A percentile compares a stretch with the other conserved stretches of the same genome.
Evolutionary conservation across 1,140 invertebrate genomes (phyloP).

Genomic region (Apis laboriosa): DNA sequence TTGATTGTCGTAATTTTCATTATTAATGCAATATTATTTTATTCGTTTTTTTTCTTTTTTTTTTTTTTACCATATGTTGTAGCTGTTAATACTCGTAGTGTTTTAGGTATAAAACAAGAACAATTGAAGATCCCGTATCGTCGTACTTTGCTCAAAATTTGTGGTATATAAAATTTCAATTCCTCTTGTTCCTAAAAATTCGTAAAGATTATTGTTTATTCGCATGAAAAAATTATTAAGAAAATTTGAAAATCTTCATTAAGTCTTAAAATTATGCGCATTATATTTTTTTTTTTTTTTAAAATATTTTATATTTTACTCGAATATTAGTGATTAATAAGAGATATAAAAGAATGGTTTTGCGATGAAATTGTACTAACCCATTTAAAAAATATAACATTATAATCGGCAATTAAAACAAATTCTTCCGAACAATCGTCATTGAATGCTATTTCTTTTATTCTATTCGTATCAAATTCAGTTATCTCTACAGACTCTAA

Average conservation of each 20-base stretch:
- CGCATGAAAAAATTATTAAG: too few relatives aligned
- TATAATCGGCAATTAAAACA: constrained; percentile 72
- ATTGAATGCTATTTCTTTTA: constrained; percentile 74
- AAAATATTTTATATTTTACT: too few relatives aligned
- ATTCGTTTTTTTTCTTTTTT: too few relatives aligned
- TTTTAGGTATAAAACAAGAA: constrained; percentile 58
- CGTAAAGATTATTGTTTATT: background rate
- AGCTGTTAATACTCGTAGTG: constrained; percentile 58
- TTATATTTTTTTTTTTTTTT: too few relatives aligned
- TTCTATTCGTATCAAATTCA: constrained; percentile 28
- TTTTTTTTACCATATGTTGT: constrained; percentile 55
- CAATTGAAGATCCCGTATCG: constrained; percentile 57
- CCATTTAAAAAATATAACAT: constrained; percentile 75
- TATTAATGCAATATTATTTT: background rate
- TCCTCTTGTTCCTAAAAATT: background rate
- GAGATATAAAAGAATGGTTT: too few relatives aligned
- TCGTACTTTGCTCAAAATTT: constrained; percentile 38
- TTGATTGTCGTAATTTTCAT: background rate
- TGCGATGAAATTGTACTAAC: constrained; percentile 57
- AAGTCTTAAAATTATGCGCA: too few relatives aligned
- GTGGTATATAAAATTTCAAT: constrained; percentile 41
- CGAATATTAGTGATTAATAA: too few relatives aligned
- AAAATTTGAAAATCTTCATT: background rate
- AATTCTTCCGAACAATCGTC: constrained; percentile 72
- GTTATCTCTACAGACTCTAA: constrained; percentile 54